phyloP scores from a whole-genome alignment of 2,888 invertebrate species.

The Siphlonurus alternatus region DNA sequence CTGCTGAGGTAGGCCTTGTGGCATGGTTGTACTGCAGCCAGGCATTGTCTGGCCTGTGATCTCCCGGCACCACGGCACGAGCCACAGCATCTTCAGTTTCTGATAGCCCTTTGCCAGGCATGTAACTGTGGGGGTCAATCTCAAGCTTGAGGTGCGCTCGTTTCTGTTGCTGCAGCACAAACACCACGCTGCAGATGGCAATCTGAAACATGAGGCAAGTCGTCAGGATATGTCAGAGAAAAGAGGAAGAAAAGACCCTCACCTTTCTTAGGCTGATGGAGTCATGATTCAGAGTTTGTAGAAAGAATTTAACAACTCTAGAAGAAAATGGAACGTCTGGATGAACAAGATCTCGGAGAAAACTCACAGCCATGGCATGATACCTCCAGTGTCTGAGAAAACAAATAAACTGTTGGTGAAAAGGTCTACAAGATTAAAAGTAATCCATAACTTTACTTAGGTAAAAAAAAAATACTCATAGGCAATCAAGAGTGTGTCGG shows the following conservation, averaged over 20 bases:
- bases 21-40: conserved; percentile 55
- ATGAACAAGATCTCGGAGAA: conserved; percentile 54
- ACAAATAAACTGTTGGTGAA: conserved; percentile 6
- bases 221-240: neutral
- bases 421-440: neutral
- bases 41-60: conserved; percentile 46
- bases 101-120: conserved; percentile 22
- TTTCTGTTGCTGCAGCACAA: conserved; percentile 55
- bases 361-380: conserved; percentile 51
- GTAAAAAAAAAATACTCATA: neutral
- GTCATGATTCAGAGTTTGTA: conserved; percentile 52
- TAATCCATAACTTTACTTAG: neutral
- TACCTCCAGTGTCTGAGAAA: conserved; percentile 63
- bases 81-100: conserved; percentile 13
- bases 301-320: conserved; percentile 42
- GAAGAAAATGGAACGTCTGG: conserved; percentile 47
- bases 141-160: conserved; percentile 39
- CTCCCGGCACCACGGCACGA: conserved; percentile 27
- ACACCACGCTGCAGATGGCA: conserved; percentile 42
- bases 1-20: conserved; percentile 38
- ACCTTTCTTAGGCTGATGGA: conserved; percentile 58
- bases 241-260: conserved; percentile 7
- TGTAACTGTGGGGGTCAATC: conserved; percentile 35
- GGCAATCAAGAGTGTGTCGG: neutral
- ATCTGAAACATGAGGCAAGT: conserved; percentile 21